A percentile compares a stretch with the other conserved stretches of the same genome.
These are phyloP conservation scores for Trogon surrucura DNA, from an alignment of 2,113 vertebrate genomes.

Conservation along the genomic window DNA sequence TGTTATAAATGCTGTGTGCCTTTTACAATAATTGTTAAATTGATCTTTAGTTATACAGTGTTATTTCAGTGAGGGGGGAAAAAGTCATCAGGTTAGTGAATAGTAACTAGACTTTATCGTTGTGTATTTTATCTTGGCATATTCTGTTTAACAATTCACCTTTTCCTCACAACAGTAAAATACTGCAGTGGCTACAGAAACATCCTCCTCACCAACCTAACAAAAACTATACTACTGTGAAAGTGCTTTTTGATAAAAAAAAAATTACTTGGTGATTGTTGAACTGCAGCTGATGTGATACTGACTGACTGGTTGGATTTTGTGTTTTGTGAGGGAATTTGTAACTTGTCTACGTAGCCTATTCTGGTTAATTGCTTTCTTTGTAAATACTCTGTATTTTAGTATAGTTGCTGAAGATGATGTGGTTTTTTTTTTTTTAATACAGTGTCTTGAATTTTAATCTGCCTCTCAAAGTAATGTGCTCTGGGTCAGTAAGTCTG, in stretches of 20 bases:
- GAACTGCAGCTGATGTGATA: not conserved
- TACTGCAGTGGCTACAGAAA: not conserved
- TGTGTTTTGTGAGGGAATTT: not conserved
- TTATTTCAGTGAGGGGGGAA: not conserved
- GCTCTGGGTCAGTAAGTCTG: not conserved
- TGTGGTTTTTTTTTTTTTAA: not conserved
- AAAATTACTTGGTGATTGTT: not conserved
- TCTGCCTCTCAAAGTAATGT: not conserved
- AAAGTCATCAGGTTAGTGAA: not conserved
- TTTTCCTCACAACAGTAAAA: not conserved
- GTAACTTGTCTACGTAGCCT: not conserved
- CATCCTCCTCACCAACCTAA: not conserved
- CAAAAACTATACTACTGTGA: not conserved
- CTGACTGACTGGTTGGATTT: not conserved
- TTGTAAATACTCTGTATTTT: not conserved
- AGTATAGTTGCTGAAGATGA: not conserved
- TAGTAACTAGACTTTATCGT: not conserved
- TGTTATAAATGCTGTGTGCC: not conserved
- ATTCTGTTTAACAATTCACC: not conserved
- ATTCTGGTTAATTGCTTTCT: not conserved
- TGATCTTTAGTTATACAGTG: not conserved
- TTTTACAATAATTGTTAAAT: not conserved
- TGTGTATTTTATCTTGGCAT: not conserved
- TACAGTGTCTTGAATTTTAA: not conserved
- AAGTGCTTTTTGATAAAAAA: not conserved